A percentile compares a stretch with the other conserved stretches of the same genome.
Conservation (phyloP, 30 jellyfish, hydroid and myxozoan species). For the Euphysa ruthae region DNA sequence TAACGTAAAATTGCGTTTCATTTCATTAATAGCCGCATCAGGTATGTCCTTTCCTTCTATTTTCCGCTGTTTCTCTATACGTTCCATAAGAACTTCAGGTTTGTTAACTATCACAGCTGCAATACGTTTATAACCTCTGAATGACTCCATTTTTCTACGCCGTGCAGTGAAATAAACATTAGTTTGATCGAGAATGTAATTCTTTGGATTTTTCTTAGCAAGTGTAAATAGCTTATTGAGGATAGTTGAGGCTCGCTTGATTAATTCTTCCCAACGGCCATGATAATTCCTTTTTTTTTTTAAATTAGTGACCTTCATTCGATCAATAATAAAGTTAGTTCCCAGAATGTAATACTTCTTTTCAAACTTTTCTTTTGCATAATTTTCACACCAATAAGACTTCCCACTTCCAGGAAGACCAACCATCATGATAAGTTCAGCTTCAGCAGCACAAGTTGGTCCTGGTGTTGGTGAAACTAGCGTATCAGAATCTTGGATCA, state of each 20-base stretch:
- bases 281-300: conserved; percentile 84
- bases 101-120: conserved; percentile 85
- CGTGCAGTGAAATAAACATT: conserved; percentile 91
- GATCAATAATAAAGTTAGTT: conserved; percentile 80
- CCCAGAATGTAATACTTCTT: conserved; percentile 78
- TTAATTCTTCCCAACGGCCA: conserved; percentile 96
- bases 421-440: conserved; percentile 90
- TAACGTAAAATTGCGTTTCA: conserved; percentile 78
- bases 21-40: conserved; percentile 80
- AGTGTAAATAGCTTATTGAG: conserved; percentile 59
- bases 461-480: conserved; percentile 60
- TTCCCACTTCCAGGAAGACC: conserved; percentile 98
- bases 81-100: conserved; percentile 38
- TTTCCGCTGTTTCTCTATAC: conserved; percentile 54
- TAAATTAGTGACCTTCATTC: conserved; percentile 69
- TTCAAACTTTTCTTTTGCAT: conserved; percentile 57
- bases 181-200: conserved; percentile 91
- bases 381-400: conserved; percentile 85
- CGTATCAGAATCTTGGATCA: conserved; percentile 44
- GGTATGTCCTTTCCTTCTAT: conserved; percentile 93
- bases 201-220: conserved; percentile 71
- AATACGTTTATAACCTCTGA: conserved; percentile 71
- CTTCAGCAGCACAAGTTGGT: conserved; percentile 69
- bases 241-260: conserved; percentile 81
- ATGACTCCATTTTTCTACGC: conserved; percentile 71